Evolutionary conservation across 2,797 vertebrate genomes (phyloP), one percentile per base, ranked within the genome.

Genomic region (Sebastes variabilis): DNA sequence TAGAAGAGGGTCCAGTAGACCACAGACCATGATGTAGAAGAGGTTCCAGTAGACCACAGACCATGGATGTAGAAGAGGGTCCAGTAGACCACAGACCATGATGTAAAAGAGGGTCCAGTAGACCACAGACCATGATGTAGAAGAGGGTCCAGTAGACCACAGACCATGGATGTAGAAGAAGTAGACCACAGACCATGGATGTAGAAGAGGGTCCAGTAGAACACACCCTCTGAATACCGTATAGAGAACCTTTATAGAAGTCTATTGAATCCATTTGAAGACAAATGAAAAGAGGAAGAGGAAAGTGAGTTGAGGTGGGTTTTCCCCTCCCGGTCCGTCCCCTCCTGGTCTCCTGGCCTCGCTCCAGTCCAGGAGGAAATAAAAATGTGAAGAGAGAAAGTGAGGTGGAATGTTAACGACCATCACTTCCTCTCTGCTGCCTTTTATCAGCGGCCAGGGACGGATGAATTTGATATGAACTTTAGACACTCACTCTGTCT

Each of bases 311-410:
- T 58, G n/a, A 14, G 32, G 36, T 67, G 12, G 66, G 34, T 60
- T 81, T 30, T 54, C 12, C 36, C 18, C 54, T 56, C 75, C 10
- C 66, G 11, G 58, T 18, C 75, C 20, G 61, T 46, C 55, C 62
- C 20, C 27, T 52, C 36, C 62, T 13, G 0, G 64, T 79, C 75
- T 70, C 32, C 82, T 91, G 87, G 49, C 84, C 83, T 66, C 67
- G 74, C 78, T 92, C 85, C 90, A 92, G 80, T 82, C 87, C 89
- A 75, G 84, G 79, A 95, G 88, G 92, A 96, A 96, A 96, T 95
- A 95, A 94, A 95, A 93, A 94, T 88, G 89, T 88, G 94, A 95
- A 94, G 93, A 94, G 93, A 95, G 91, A 93, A 89, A 90, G 90
- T 83, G 90, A 92, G 62, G 59, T 85, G 91, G 95, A 96, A 96